phyloP scores from a whole-genome alignment of 2,888 invertebrate genomes.

The Erebia palarica region DNA sequence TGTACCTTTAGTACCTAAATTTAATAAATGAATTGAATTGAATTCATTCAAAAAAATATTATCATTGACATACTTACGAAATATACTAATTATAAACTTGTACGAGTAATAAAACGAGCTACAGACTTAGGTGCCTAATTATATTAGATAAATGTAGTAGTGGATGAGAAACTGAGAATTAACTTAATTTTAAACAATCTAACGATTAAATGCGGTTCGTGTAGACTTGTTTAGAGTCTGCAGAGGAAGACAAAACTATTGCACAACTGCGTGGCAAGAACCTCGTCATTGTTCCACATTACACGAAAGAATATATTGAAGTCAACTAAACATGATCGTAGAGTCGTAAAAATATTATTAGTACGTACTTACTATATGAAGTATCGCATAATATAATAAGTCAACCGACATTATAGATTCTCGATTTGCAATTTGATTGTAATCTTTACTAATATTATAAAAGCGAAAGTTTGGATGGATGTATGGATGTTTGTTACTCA shows the following conservation, averaged over 20 bases:
- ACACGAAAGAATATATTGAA: slow-evolving; percentile 55
- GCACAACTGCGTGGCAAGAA: slow-evolving; percentile 59
- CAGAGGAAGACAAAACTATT: slow-evolving; percentile 49
- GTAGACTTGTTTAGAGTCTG: not conserved
- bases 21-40: no score
- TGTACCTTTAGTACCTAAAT: no score
- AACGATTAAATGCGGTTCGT: slow-evolving; percentile 23
- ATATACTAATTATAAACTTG: no score
- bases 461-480: no score
- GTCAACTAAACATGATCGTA: slow-evolving; percentile 14
- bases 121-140: not conserved
- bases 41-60: no score
- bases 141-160: not conserved
- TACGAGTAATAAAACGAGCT: no score
- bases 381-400: no score
- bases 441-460: no score
- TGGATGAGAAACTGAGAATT: not conserved
- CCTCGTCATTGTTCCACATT: slow-evolving; percentile 62
- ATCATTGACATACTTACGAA: no score
- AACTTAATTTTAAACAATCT: slow-evolving; percentile 1
- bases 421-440: not conserved
- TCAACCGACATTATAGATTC: not conserved
- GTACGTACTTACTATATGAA: slow-evolving; percentile 7
- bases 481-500: no score
- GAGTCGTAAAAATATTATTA: slow-evolving; percentile 7